Conservation (phyloP, 2,888 invertebrate genomes). For the Podotricha telesiphe region DNA sequence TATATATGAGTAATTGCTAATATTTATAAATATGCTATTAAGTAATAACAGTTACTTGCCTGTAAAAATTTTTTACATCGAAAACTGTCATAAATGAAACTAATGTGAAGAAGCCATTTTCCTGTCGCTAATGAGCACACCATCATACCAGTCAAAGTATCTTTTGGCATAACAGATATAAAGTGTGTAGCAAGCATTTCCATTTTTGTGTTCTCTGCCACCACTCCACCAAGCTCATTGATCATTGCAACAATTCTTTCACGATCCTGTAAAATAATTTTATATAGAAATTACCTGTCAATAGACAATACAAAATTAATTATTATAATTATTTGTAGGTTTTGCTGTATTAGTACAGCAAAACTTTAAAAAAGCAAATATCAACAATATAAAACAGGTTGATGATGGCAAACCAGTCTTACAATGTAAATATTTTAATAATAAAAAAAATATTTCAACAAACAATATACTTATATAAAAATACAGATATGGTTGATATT, state of each 20-base stretch:
- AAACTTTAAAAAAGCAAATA: no score
- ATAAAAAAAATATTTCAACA: no score
- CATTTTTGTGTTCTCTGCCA: conserved; percentile 79
- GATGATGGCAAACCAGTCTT: no score
- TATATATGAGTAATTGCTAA: background rate
- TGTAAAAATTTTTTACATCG: conserved; percentile 74
- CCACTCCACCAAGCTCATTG: conserved; percentile 74
- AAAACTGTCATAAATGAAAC: conserved; percentile 75
- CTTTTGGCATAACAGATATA: conserved; percentile 70
- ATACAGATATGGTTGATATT: no score
- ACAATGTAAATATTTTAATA: no score
- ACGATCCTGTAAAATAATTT: conserved; percentile 59
- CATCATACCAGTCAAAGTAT: conserved; percentile 78
- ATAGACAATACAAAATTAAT: no score
- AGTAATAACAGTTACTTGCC: conserved; percentile 50
- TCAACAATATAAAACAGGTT: no score
- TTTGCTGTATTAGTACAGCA: no score
- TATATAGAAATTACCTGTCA: no score
- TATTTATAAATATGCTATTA: background rate
- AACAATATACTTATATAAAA: no score
- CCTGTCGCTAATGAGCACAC: conserved; percentile 77
- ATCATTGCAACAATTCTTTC: conserved; percentile 74
- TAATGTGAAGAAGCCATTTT: conserved; percentile 74
- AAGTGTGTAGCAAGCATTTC: conserved; percentile 80
- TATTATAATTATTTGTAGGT: no score